phyloP scores from a whole-genome alignment of 2,888 invertebrate species.

The Thymelicus lineola region DNA sequence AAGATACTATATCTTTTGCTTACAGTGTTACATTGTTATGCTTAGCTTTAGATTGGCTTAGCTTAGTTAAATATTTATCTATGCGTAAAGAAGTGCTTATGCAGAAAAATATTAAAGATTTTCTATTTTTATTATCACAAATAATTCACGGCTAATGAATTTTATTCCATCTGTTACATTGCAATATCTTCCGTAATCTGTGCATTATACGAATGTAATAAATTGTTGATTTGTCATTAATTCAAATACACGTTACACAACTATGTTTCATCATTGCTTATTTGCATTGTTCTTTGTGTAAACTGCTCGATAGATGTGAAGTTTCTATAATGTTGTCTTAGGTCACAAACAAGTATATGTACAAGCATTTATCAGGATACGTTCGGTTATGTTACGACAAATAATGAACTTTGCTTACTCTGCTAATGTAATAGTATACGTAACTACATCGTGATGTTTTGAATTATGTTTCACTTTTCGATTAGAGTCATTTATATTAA shows the following conservation, averaged over 20 bases:
- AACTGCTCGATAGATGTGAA: neutral
- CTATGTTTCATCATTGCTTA: slow-evolving; percentile 4
- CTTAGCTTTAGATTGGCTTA: too few relatives aligned
- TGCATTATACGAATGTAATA: neutral
- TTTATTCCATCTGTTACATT: too few relatives aligned
- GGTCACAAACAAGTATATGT: neutral
- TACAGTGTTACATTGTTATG: too few relatives aligned
- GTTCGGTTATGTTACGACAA: slow-evolving; percentile 2
- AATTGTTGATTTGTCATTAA: neutral
- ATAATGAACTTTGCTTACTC: neutral
- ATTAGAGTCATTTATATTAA: neutral
- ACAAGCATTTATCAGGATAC: neutral
- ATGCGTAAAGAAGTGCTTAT: too few relatives aligned
- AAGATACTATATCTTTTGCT: too few relatives aligned
- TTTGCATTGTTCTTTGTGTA: slow-evolving; percentile 2
- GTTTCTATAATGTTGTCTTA: slow-evolving; percentile 16
- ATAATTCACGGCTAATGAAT: too few relatives aligned
- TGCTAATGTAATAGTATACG: neutral
- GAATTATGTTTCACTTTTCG: too few relatives aligned
- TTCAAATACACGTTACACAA: slow-evolving; percentile 3
- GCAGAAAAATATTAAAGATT: too few relatives aligned
- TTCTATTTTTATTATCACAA: too few relatives aligned
- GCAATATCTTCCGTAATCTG: too few relatives aligned
- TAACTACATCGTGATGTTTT: neutral
- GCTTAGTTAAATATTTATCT: too few relatives aligned